Evolutionary conservation across 2,797 vertebrate species (phyloP), one percentile per base, ranked within the genome.

Genomic region (Muraenolepis orangiensis): DNA sequence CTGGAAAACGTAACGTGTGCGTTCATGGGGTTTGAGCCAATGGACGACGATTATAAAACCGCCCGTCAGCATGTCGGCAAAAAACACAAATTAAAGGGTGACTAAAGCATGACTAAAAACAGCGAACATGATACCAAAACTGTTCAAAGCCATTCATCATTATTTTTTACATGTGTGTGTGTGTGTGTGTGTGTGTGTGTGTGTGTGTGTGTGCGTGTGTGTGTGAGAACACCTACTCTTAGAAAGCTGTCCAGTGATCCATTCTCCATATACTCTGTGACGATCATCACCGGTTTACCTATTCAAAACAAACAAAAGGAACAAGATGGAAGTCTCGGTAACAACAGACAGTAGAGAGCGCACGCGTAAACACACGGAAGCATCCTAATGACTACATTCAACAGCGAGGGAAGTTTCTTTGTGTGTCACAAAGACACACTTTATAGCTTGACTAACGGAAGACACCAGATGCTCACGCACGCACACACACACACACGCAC

Each of bases 241-340:
- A 95, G 77, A 86, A 95, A 95, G 85, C 93, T 93, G 86, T 95
- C 94, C 81, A 95, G 87, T 57, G 94, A 94, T 69, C 94, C 94
- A 5, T 94, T 94, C 88, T 94, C 93, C 93, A 94, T 94, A 87
- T 94, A 94, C 71, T 94, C 94, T 4, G 94, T 94, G 82, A 94
- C 93, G 29, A 95, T 95, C 94, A 95, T 95, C 82, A 95, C 94
- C 0, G 94, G 94, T 83, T 94, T 95, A 89, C 93, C 94, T 94
- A 86, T n/a, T 8, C 7, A 4, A 84, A 64, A 87, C 32, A 79
- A 46, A 28, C 30, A 13, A 28, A 10, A 34, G 46, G 34, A 57
- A 57, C 51, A 7, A 57, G 51, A 57, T 23, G n/a, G 51, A 57
- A 7, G 51, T 8, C 51, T 57, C 13, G 51, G n/a, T 57, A 57